Evolutionary conservation across 1,140 invertebrate genomes (phyloP).

Genomic region (Sogatella furcifera): DNA sequence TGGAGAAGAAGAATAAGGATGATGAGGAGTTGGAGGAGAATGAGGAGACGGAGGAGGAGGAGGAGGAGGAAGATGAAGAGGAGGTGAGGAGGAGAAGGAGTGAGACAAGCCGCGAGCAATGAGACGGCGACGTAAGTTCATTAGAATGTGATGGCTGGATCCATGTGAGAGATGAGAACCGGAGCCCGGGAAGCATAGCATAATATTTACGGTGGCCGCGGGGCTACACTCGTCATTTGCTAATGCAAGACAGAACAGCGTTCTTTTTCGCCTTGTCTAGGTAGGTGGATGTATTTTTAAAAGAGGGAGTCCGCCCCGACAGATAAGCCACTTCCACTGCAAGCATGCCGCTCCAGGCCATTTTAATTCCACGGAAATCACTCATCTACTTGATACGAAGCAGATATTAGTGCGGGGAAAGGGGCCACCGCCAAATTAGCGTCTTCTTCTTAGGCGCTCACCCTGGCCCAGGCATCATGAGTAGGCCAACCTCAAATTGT

Average conservation of each 20-base stretch:
- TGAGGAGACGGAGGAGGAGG: no score
- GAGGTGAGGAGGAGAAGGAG: no score
- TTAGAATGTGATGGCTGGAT: neutral
- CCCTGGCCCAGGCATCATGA: no score
- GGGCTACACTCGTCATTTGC: neutral
- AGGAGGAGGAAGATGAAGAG: no score
- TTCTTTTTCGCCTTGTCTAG: constrained; percentile 1
- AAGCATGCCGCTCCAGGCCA: neutral
- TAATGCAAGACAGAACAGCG: neutral
- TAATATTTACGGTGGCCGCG: neutral
- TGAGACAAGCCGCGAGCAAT: neutral
- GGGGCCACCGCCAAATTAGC: neutral
- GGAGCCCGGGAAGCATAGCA: neutral
- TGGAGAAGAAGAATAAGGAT: no score
- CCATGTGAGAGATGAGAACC: neutral
- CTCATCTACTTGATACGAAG: constrained; percentile 2
- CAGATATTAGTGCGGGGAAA: neutral
- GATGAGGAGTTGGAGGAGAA: no score
- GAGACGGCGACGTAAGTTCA: neutral
- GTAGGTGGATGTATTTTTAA: neutral
- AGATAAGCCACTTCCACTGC: neutral
- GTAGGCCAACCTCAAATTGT: no score
- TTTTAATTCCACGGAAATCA: neutral
- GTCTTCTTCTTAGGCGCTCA: no score
- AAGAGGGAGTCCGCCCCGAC: neutral